Conservation (phyloP, 2,888 invertebrate genomes). For the Alloplasta piceator region DNA sequence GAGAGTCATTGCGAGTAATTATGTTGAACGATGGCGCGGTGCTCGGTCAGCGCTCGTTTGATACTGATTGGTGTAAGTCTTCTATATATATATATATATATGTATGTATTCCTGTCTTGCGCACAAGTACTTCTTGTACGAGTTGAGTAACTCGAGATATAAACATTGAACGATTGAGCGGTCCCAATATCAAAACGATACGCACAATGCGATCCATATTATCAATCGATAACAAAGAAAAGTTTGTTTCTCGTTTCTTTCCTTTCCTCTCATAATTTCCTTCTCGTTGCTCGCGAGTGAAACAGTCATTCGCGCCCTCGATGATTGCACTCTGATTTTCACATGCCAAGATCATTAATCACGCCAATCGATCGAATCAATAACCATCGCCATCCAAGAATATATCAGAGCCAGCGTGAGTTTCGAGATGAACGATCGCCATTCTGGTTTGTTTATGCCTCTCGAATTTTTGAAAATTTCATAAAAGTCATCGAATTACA, state of each 20-base stretch:
- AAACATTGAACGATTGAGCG: slow-evolving; percentile 43
- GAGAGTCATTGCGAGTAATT: slow-evolving; percentile 78
- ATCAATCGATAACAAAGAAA: slow-evolving; percentile 19
- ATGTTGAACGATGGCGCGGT: slow-evolving; percentile 63
- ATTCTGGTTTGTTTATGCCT: too few species aligned
- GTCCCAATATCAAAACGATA: slow-evolving; percentile 33
- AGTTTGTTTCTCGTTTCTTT: slow-evolving; percentile 1
- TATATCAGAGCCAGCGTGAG: not conserved
- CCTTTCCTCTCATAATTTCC: not conserved
- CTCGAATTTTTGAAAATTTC: not conserved
- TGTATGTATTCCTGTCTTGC: not conserved
- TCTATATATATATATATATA: slow-evolving; percentile 10
- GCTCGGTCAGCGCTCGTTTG: slow-evolving; percentile 28
- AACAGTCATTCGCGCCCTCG: not conserved
- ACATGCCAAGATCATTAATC: slow-evolving; percentile 13
- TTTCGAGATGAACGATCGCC: too few species aligned
- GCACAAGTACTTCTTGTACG: not conserved
- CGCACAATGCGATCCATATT: slow-evolving; percentile 33
- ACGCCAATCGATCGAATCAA: slow-evolving; percentile 3
- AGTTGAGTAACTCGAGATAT: slow-evolving; percentile 43
- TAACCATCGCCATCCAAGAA: not conserved
- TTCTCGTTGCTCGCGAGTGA: slow-evolving; percentile 12
- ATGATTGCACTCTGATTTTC: not conserved
- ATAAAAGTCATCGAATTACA: not conserved
- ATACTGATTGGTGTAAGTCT: slow-evolving; percentile 57